These are phyloP conservation scores for Pelodytes ibericus DNA, from an alignment of 2,797 vertebrate genomes.

Conservation along the genomic window DNA sequence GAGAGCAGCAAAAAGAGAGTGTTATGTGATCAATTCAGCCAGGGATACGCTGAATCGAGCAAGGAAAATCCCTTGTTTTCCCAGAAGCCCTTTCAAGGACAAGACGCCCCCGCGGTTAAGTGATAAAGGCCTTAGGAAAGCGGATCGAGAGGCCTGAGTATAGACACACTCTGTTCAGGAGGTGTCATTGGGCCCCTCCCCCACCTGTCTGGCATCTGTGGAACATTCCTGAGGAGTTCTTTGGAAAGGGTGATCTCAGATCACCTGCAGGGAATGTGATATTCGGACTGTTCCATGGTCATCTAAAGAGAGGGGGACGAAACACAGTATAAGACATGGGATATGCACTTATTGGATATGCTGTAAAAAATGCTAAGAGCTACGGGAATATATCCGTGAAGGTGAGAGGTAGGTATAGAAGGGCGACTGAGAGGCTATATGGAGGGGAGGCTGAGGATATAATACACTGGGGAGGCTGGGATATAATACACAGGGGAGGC, in stretches of 20 bases:
- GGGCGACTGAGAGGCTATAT: no score
- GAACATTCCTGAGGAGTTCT: slow-evolving; percentile 56
- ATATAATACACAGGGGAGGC: no score
- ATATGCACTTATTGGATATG: not conserved
- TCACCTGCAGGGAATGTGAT: slow-evolving; percentile 44
- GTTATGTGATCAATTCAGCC: slow-evolving; percentile 3
- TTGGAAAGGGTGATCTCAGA: slow-evolving; percentile 24
- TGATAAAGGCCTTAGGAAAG: slow-evolving; percentile 43
- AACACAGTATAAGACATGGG: not conserved
- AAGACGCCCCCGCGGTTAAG: slow-evolving; percentile 44
- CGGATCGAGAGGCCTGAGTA: slow-evolving; percentile 16
- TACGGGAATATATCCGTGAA: no score
- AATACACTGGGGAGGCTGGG: no score
- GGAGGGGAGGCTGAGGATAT: no score
- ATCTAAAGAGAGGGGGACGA: slow-evolving; percentile 14
- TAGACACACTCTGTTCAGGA: slow-evolving; percentile 22
- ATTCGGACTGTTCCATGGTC: slow-evolving; percentile 33
- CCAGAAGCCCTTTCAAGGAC: slow-evolving; percentile 55
- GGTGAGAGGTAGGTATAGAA: no score
- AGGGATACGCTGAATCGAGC: slow-evolving; percentile 9
- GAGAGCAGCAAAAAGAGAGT: slow-evolving; percentile 39
- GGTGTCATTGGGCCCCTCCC: slow-evolving; percentile 33
- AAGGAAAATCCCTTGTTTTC: slow-evolving; percentile 39
- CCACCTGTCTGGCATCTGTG: slow-evolving; percentile 47
- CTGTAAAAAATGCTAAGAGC: no score